These are phyloP conservation scores for Anolis apletophallus DNA, from an alignment of 2,797 vertebrate genomes.

Conservation along the genomic window DNA sequence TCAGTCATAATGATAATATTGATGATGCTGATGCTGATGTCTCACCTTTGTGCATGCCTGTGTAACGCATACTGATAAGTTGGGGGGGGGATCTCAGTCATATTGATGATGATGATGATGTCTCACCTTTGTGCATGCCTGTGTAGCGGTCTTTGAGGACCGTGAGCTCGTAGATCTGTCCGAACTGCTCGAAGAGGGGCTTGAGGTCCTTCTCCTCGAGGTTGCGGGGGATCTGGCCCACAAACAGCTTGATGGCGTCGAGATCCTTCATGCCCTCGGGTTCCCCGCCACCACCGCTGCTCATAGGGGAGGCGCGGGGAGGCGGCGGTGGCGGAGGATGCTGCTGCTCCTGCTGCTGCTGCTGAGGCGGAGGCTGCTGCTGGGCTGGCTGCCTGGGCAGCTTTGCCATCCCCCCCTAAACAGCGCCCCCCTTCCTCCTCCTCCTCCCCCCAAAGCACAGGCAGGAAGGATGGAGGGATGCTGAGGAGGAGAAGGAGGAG, in stretches of 20 bases:
- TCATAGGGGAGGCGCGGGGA: constrained; percentile 88
- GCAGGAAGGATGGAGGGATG: neutral
- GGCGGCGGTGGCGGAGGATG: constrained; percentile 78
- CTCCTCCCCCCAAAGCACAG: neutral
- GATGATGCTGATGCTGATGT: too few species aligned
- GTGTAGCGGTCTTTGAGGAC: constrained; percentile 98
- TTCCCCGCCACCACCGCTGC: constrained; percentile 82
- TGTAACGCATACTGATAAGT: too few species aligned
- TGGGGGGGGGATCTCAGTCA: too few species aligned
- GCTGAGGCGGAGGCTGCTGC: neutral
- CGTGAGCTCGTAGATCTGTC: constrained; percentile 98
- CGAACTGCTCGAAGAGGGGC: constrained; percentile 98
- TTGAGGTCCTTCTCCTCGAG: constrained; percentile 97
- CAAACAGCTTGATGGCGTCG: constrained; percentile 99
- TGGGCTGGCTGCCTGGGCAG: constrained; percentile 85
- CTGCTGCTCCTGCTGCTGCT: constrained; percentile 54
- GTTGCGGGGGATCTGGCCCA: constrained; percentile 98
- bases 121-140: constrained; percentile 98
- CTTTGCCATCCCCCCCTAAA: constrained; percentile 90
- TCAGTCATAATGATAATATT: too few species aligned
- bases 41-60: too few species aligned
- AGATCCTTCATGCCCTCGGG: constrained; percentile 96
- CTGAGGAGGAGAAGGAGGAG: neutral
- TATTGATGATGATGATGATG: neutral
- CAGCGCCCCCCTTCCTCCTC: constrained; percentile 59